Evolutionary conservation across 1,140 invertebrate genomes (phyloP).

Genomic region (Gryllus bimaculatus): DNA sequence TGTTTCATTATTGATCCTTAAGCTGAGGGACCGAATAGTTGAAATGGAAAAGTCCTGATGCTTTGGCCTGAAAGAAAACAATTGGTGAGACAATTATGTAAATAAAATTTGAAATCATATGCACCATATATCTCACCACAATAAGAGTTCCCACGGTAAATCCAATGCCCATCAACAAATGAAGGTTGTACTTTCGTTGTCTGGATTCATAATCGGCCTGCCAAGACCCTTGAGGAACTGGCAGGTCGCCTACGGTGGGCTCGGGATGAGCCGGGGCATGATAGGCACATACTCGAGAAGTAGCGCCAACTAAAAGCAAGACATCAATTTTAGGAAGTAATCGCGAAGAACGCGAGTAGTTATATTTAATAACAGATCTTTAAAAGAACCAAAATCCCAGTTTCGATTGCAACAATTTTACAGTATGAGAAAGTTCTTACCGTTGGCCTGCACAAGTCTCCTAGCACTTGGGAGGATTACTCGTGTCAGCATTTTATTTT

Average conservation of each 20-base stretch:
- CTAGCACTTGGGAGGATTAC: not conserved
- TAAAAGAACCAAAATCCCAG: too few species aligned
- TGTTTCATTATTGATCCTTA: not conserved
- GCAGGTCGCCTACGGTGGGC: slow-evolving; percentile 31
- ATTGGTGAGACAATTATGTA: not conserved
- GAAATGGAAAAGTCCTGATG: not conserved
- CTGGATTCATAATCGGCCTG: slow-evolving; percentile 26
- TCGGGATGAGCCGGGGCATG: slow-evolving; percentile 3
- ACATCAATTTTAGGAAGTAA: not conserved
- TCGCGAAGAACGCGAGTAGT: not conserved
- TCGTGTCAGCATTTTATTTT: not conserved
- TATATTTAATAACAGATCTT: too few species aligned
- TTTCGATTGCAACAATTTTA: too few species aligned
- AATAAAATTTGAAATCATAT: slow-evolving; percentile 24
- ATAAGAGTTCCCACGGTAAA: slow-evolving; percentile 28
- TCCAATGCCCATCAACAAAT: slow-evolving; percentile 28
- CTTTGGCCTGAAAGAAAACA: not conserved
- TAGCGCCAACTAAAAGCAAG: not conserved
- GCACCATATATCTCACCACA: slow-evolving; percentile 11
- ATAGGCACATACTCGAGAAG: not conserved
- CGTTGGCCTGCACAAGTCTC: not conserved
- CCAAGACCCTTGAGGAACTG: slow-evolving; percentile 33
- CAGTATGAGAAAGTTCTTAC: not conserved
- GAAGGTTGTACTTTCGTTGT: slow-evolving; percentile 31
- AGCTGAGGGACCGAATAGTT: not conserved